Conservation (phyloP, 2,113 vertebrate genomes). For the Melanocharis versteri region DNA sequence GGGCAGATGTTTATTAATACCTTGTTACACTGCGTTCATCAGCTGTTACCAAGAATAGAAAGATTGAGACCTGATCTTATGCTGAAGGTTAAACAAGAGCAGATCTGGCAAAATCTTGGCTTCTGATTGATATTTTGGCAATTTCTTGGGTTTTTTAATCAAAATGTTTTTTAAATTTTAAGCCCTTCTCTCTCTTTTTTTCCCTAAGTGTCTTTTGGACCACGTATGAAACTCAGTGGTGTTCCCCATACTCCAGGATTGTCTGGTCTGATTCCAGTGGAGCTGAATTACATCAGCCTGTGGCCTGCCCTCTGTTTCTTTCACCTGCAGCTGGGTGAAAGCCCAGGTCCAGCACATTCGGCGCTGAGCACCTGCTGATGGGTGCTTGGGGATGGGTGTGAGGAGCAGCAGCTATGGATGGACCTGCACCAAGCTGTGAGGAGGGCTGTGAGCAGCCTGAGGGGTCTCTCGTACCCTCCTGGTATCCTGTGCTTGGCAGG, state of each 20-base stretch:
- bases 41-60: conserved; percentile 44
- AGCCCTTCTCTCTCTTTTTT: neutral
- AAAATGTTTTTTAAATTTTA: neutral
- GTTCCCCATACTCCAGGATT: neutral
- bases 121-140: neutral
- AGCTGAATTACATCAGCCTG: neutral
- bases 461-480: neutral
- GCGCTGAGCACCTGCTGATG: rapidly evolving
- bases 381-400: neutral
- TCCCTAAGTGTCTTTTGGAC: neutral
- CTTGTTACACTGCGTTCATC: conserved; percentile 8
- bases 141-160: neutral
- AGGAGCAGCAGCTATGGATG: neutral
- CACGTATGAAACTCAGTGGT: rapidly evolving
- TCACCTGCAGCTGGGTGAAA: neutral
- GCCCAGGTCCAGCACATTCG: neutral
- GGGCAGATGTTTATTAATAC: conserved; percentile 58
- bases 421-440: neutral
- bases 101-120: neutral
- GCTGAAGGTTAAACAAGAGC: conserved; percentile 36
- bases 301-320: neutral
- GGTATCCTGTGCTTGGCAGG: neutral
- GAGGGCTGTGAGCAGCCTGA: neutral
- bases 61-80: neutral
- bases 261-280: neutral